Conservation (phyloP, 2,113 vertebrate genomes). For the Pygoscelis antarcticus region DNA sequence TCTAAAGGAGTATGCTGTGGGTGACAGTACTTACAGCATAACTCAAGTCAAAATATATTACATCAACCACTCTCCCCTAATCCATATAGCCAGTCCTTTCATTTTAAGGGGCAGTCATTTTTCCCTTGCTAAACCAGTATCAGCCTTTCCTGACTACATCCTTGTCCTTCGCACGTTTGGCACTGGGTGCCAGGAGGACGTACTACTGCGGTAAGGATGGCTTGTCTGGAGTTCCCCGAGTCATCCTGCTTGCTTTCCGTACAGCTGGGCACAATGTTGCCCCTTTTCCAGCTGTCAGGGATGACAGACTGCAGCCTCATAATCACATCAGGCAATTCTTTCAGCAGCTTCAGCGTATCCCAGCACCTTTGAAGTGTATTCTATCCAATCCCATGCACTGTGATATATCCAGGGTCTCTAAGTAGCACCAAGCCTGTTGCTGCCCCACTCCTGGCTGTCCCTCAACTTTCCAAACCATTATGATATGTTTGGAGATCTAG, state of each 20-base stretch:
- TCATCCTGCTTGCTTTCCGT: background rate
- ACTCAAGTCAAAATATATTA: background rate
- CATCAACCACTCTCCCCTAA: background rate
- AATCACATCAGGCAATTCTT: background rate
- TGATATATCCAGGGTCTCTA: background rate
- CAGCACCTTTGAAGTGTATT: background rate
- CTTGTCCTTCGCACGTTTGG: background rate
- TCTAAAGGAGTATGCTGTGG: background rate
- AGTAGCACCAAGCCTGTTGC: background rate
- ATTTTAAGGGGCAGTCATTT: background rate
- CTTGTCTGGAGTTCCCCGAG: background rate
- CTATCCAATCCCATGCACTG: background rate
- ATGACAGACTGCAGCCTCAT: background rate
- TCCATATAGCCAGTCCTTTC: background rate
- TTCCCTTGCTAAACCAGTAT: background rate
- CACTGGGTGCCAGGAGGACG: background rate
- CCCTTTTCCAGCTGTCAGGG: background rate
- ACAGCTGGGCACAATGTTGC: background rate
- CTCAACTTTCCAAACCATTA: background rate
- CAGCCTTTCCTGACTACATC: background rate
- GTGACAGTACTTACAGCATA: background rate
- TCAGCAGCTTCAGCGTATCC: background rate
- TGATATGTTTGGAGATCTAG: background rate
- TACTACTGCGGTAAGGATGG: background rate
- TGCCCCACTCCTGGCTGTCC: background rate